A percentile compares a stretch with the other conserved stretches of the same genome.
These are phyloP conservation scores for Aplidium turbinatum DNA, from an alignment of 23 tunicate species.

Conservation along the genomic window DNA sequence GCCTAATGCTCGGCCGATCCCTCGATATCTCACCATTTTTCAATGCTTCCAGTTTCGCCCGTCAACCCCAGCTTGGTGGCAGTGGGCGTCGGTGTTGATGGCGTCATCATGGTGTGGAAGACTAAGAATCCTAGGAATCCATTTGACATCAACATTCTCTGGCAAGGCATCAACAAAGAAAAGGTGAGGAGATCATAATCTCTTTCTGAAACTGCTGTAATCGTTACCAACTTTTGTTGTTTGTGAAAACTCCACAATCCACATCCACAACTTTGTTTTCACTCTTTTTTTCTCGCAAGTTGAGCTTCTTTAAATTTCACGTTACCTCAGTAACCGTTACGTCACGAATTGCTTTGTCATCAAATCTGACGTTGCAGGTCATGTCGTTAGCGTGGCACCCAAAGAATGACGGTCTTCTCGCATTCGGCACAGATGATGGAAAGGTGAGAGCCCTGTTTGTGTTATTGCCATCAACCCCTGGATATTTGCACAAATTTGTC, in stretches of 20 bases:
- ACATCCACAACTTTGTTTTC: too few species aligned
- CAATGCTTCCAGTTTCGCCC: conserved; percentile 48
- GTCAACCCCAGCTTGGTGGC: conserved; percentile 80
- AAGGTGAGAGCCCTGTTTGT: conserved; percentile 42
- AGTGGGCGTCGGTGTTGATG: conserved; percentile 95
- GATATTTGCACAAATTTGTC: too few species aligned
- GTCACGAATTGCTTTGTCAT: too few species aligned
- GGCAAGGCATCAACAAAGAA: conserved; percentile 92
- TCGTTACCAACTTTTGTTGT: too few species aligned
- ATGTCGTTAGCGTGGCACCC: conserved; percentile 98
- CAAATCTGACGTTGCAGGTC: conserved; percentile 68
- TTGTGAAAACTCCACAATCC: too few species aligned
- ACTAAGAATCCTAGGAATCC: conserved; percentile 68
- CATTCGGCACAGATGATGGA: conserved; percentile 98
- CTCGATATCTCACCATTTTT: not conserved
- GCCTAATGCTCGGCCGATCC: too few species aligned
- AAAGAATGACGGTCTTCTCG: conserved; percentile 56
- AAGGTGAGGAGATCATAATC: too few species aligned
- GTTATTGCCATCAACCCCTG: too few species aligned
- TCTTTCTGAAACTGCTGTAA: too few species aligned
- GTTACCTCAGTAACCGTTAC: too few species aligned
- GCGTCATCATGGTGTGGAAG: conserved; percentile 78
- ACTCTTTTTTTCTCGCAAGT: too few species aligned
- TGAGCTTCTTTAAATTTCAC: too few species aligned
- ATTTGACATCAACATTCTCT: conserved; percentile 55